Conservation (phyloP, 1,140 invertebrate species). For the Brachionus plicatilis region DNA sequence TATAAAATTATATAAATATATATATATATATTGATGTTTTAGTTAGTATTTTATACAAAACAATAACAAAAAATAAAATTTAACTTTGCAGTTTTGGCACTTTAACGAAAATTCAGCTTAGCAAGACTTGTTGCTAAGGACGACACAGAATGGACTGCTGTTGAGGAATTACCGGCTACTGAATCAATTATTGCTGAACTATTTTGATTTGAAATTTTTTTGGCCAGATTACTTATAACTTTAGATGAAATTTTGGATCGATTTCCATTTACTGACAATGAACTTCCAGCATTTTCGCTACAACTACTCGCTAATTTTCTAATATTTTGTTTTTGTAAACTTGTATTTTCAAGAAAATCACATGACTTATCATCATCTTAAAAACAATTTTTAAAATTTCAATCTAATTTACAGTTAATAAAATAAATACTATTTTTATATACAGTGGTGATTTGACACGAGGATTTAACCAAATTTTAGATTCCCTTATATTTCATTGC, state of each 20-base stretch:
- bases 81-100: not conserved
- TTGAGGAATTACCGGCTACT: not conserved
- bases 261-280: not conserved
- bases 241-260: not conserved
- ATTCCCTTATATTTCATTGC: no score
- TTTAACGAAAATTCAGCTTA: slow-evolving; percentile 25
- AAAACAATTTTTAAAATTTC: not conserved
- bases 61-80: slow-evolving; percentile 4
- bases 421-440: no score
- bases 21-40: not conserved
- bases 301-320: not conserved
- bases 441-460: no score
- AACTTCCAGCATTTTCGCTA: not conserved
- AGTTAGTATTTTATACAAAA: not conserved
- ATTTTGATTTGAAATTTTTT: slow-evolving; percentile 33
- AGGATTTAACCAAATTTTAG: no score
- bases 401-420: no score
- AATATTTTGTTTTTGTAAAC: not conserved
- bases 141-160: not conserved
- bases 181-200: not conserved
- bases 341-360: not conserved
- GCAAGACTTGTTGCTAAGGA: slow-evolving; percentile 15
- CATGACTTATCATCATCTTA: not conserved
- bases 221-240: not conserved
- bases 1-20: not conserved